Base-by-base conservation (phyloP, 2,113 vertebrate species). In the Rhinichthys klamathensis region DNA sequence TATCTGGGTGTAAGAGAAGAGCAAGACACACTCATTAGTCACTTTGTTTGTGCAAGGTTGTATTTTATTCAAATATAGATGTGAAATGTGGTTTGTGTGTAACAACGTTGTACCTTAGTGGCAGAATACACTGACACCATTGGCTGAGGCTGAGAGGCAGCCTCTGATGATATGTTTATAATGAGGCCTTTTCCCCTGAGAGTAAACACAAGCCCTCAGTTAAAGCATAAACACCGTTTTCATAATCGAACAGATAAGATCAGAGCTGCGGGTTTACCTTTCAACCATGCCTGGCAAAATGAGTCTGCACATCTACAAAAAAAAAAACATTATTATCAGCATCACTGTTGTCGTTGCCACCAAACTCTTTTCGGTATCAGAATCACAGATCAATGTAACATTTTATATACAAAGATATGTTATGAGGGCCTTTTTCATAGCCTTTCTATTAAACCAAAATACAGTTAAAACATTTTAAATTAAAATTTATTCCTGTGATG, bases 161-260 rank as follows among this genome's bases (percentile, higher is more conserved):
- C 75, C 46, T 87, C 87, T 72, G 94, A 95, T 23, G 94, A 94
- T 1, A 95, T 90, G 78, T 95, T 95, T 65, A 95, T 93, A 82
- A 95, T 92, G 75, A 95, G 78, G 0, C 94, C 94, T 79, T 51
- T 93, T 23, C 75, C 58, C 85, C 95, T 95, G 83, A 0, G 46
- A 54, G 79, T 16, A 74, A 75, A 89, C 16, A 49, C 13, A 84
- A 49, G 27, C 41, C 25, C 27, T 35, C 51, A 60, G 4, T 49
- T 46, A 27, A 82, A 35, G 3, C 35, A 51, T 65, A 32, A 76
- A n/a, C 21, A 30, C 21, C 11, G 27, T 35, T 61, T 49, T 69
- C 46, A 60, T 7, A 10, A 30, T 32, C 38, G 4, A 13, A 32
- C 27, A 11, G 30, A 79, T 15, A 63, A 51, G 8, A 84, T 69